These are phyloP conservation scores for Clarias batrachus DNA, from an alignment of 2,113 vertebrate genomes.

Conservation along the genomic window DNA sequence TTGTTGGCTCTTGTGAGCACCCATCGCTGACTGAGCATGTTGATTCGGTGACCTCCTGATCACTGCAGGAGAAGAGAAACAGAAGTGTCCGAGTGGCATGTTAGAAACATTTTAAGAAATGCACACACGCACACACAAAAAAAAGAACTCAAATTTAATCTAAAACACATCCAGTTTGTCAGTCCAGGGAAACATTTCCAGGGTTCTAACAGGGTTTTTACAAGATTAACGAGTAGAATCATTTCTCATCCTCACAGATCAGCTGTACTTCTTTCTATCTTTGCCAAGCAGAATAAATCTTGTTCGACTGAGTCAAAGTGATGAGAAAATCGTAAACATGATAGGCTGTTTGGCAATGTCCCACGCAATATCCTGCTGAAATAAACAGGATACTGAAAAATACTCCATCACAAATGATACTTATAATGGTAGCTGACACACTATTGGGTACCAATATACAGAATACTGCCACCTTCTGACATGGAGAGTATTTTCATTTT, in stretches of 20 bases:
- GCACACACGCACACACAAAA: not conserved
- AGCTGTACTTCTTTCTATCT: not conserved
- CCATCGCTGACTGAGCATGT: not conserved
- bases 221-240: not conserved
- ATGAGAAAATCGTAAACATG: not conserved
- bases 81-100: not conserved
- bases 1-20: not conserved
- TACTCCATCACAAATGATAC: not conserved
- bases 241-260: not conserved
- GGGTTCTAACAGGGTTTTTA: not conserved
- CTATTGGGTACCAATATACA: not conserved
- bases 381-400: slow-evolving; percentile 6
- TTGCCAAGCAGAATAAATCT: not conserved
- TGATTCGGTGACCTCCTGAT: not conserved
- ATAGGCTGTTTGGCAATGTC: not conserved
- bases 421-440: not conserved
- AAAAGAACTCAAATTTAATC: not conserved
- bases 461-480: slow-evolving; percentile 1
- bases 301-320: not conserved
- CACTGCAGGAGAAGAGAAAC: not conserved
- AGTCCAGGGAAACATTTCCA: not conserved
- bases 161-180: not conserved
- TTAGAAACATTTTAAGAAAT: not conserved
- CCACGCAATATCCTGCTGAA: not conserved
- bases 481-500: not conserved